These are phyloP conservation scores for Dryobota labecula DNA, from an alignment of 2,888 invertebrate genomes.

Conservation along the genomic window DNA sequence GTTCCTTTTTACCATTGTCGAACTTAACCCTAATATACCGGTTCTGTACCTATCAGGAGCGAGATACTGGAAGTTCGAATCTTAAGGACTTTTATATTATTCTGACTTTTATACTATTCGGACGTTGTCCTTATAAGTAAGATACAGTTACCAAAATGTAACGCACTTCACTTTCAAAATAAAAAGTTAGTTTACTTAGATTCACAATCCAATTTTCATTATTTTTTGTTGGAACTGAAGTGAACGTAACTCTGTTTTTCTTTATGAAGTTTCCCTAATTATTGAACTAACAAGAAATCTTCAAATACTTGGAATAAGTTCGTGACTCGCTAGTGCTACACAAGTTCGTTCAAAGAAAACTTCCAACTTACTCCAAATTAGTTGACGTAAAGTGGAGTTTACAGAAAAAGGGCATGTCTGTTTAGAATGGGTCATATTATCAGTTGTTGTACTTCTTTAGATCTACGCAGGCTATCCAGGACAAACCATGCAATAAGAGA, in stretches of 20 bases:
- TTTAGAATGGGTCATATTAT: background rate
- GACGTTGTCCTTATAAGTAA: background rate
- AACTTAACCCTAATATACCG: no score
- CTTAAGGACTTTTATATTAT: no score
- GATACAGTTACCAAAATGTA: background rate
- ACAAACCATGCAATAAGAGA: no score
- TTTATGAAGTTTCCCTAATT: constrained; percentile 56
- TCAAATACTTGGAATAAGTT: constrained; percentile 58
- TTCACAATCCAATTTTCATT: constrained; percentile 31
- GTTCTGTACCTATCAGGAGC: no score
- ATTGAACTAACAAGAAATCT: constrained; percentile 60
- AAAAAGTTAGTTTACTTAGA: background rate
- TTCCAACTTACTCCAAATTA: constrained; percentile 57
- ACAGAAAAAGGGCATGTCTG: constrained; percentile 33
- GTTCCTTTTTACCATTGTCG: no score
- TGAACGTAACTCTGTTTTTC: constrained; percentile 42
- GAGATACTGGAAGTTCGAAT: no score
- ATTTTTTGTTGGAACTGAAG: constrained; percentile 38
- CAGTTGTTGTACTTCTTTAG: no score
- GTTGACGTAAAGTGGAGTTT: constrained; percentile 32
- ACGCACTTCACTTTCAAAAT: constrained; percentile 2
- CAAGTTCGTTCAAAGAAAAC: constrained; percentile 51
- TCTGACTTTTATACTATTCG: no score
- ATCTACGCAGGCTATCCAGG: no score
- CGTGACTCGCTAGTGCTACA: constrained; percentile 43